phyloP scores from a whole-genome alignment of 2,113 vertebrate species.

The Centrocercus urophasianus region DNA sequence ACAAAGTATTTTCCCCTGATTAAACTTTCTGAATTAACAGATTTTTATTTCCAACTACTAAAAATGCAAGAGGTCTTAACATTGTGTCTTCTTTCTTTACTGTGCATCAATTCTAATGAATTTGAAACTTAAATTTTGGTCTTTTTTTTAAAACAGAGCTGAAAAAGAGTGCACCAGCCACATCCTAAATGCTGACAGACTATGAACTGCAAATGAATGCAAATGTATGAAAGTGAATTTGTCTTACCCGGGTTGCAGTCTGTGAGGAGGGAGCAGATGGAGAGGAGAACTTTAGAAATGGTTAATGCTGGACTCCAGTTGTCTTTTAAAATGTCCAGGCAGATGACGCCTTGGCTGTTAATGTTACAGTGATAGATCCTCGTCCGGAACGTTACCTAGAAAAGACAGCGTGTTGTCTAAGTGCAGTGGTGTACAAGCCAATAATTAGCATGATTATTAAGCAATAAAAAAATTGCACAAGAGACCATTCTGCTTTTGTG shows the following conservation, averaged over 20 bases:
- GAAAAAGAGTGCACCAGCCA: neutral
- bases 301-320: slow-evolving; percentile 97
- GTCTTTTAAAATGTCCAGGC: slow-evolving; percentile 96
- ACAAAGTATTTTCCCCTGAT: slow-evolving; percentile 48
- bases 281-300: slow-evolving; percentile 96
- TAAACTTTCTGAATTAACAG: slow-evolving; percentile 17
- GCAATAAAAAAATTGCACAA: neutral
- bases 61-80: slow-evolving; percentile 41
- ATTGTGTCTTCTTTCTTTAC: neutral
- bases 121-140: neutral
- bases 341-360: slow-evolving; percentile 98
- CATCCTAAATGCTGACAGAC: neutral
- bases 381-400: slow-evolving; percentile 94
- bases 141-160: neutral
- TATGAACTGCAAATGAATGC: fast-evolving
- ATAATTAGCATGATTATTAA: neutral
- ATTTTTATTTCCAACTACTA: neutral
- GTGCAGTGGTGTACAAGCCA: neutral
- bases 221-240: neutral
- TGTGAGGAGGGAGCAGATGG: slow-evolving; percentile 98
- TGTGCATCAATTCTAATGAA: neutral
- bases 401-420: neutral
- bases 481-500: neutral
- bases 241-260: slow-evolving; percentile 95
- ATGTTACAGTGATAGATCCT: slow-evolving; percentile 98